These are phyloP conservation scores for Xyliphius kryptos DNA, from an alignment of 2,113 vertebrate species.

Conservation along the genomic window DNA sequence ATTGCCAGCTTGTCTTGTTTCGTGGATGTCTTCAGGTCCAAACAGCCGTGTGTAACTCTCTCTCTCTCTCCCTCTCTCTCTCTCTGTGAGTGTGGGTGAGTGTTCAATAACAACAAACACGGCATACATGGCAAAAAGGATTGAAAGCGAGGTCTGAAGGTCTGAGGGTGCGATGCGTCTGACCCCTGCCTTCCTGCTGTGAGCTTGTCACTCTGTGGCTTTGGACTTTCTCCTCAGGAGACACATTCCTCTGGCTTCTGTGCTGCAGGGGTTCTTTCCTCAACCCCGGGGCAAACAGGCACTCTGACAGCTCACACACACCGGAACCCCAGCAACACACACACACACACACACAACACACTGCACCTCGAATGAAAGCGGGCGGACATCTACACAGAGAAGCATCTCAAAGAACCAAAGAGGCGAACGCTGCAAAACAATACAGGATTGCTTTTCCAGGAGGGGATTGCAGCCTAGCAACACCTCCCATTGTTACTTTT, in stretches of 20 bases:
- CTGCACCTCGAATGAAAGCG: conserved; percentile 32
- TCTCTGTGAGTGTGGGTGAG: background rate
- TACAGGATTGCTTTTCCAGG: conserved; percentile 39
- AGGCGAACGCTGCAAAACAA: conserved; percentile 38
- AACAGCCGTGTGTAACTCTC: background rate
- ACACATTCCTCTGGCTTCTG: conserved; percentile 31
- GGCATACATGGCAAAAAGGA: background rate
- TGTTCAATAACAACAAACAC: background rate
- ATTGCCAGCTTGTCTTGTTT: background rate
- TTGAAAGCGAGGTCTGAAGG: conserved; percentile 4
- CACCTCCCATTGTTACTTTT: conserved; percentile 38
- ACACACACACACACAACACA: conserved; percentile 26
- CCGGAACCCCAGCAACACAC: conserved; percentile 26
- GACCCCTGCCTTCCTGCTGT: conserved; percentile 37
- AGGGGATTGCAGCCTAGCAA: conserved; percentile 45
- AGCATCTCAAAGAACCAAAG: conserved; percentile 46
- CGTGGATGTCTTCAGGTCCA: too few relatives aligned
- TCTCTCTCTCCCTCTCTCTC: background rate
- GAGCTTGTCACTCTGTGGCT: conserved; percentile 27
- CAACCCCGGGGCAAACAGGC: conserved; percentile 34
- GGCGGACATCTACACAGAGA: conserved; percentile 33
- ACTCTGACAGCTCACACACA: conserved; percentile 39
- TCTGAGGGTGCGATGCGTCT: conserved; percentile 18
- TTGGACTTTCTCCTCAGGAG: conserved; percentile 35
- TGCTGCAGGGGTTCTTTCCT: conserved; percentile 37